Conservation (phyloP, 2,888 invertebrate genomes). For the Spodoptera picta region DNA sequence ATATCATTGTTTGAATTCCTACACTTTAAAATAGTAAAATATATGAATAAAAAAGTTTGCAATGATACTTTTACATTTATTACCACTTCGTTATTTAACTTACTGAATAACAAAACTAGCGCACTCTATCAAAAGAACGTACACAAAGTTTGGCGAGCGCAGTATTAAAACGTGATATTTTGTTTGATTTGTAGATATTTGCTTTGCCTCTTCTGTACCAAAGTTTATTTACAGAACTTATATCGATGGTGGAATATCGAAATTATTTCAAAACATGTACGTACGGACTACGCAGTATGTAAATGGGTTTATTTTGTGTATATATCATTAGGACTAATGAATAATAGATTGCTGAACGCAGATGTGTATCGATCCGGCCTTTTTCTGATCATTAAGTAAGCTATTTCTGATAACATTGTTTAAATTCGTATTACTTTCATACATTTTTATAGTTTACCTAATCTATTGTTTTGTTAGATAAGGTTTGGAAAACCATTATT, state of each 20-base stretch:
- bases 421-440: too few relatives aligned
- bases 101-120: slow-evolving; percentile 1
- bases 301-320: slow-evolving; percentile 10
- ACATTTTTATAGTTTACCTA: too few relatives aligned
- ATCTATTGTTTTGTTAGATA: too few relatives aligned
- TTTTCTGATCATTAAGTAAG: slow-evolving; percentile 13
- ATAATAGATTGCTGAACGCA: slow-evolving; percentile 24
- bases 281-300: background rate
- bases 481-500: too few relatives aligned
- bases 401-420: slow-evolving; percentile 5
- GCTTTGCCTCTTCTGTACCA: background rate
- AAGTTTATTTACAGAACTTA: background rate
- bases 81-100: slow-evolving; percentile 4
- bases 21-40: too few relatives aligned
- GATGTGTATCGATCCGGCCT: slow-evolving; percentile 9
- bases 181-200: slow-evolving; percentile 5
- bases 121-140: slow-evolving; percentile 3
- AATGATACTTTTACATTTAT: too few relatives aligned
- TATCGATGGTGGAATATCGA: background rate
- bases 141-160: background rate
- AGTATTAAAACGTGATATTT: slow-evolving; percentile 1
- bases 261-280: background rate
- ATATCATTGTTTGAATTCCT: too few relatives aligned
- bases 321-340: slow-evolving; percentile 14
- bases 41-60: too few relatives aligned